phyloP scores from a whole-genome alignment of 2,888 invertebrate genomes.

The Metellina segmentata region DNA sequence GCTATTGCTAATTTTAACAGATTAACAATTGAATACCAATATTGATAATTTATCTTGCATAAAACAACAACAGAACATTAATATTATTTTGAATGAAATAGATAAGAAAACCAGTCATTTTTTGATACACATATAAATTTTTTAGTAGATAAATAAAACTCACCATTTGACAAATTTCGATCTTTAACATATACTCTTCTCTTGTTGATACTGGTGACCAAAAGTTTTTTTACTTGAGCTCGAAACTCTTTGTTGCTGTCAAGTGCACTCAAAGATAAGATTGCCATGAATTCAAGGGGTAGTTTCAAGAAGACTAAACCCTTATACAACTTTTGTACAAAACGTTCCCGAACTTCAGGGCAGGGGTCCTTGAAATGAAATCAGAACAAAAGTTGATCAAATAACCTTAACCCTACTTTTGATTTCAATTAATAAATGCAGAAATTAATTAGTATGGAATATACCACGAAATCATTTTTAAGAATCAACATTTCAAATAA shows the following conservation, averaged over 20 bases:
- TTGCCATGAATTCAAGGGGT: slow-evolving; percentile 97
- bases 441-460: background rate
- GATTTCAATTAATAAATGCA: background rate
- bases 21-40: too few relatives aligned
- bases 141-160: background rate
- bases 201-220: slow-evolving; percentile 92
- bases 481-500: background rate
- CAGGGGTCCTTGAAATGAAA: slow-evolving; percentile 80
- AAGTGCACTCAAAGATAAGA: slow-evolving; percentile 93
- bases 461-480: background rate
- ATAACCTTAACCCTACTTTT: background rate
- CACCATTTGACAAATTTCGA: slow-evolving; percentile 63
- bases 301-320: slow-evolving; percentile 86
- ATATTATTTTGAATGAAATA: too few relatives aligned
- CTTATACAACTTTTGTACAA: slow-evolving; percentile 95
- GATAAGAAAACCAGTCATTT: too few relatives aligned
- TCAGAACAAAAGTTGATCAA: slow-evolving; percentile 33
- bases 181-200: slow-evolving; percentile 92
- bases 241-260: slow-evolving; percentile 91
- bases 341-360: slow-evolving; percentile 88
- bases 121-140: too few relatives aligned
- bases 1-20: too few relatives aligned
- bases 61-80: background rate
- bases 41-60: too few relatives aligned
- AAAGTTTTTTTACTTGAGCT: slow-evolving; percentile 85